Evolutionary conservation across 2,888 invertebrate species (phyloP), one percentile per base, ranked within the genome.

Genomic region (Drosophila meridionalis): DNA sequence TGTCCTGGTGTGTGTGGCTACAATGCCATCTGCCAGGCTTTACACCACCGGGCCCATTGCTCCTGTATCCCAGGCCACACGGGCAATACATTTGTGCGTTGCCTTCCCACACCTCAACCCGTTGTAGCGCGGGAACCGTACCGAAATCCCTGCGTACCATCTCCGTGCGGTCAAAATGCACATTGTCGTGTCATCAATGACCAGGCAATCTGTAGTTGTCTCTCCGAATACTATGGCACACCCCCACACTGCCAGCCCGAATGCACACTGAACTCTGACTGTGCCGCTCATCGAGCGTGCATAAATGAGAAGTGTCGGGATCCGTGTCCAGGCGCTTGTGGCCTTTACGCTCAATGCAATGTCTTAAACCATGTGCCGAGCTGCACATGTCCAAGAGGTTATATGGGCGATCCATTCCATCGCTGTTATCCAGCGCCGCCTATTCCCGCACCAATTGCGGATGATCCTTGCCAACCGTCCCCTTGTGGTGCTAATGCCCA

Each of bases 321-420:
- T 92, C 96, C 96, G 40, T 96, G 96, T 80, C 95, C 94, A 32
- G 95, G 95, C 69, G 95, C 96, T 7, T 97, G 97, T 92, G 96
- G 96, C 42, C 91, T 94, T 56, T 95, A 95, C 87, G 96, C 96
- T n/a, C 92, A 95, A 57, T 97, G 97, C 86, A 95, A 95, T 82
- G 96, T 96, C 7, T 94, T 95, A 56, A 96, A 95, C 83, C 96
- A 96, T 85, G 94, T 95, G 32, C 96, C 96, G 9, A 95, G 95
- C 92, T 96, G 96, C 86, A 95, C 94, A 71, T 96, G 96, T 88
- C 95, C 95, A 43, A 94, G 94, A 82, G 95, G 95, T 73, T 95
- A 95, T 92, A 94, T 95, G 36, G 96, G 96, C 72, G 95, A 96
- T 93, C 95, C 96, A 72, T 95, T 95, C 88, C 94, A 95, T 58